Conservation (phyloP, 2,797 vertebrate genomes). For the Rachycentron canadum region DNA sequence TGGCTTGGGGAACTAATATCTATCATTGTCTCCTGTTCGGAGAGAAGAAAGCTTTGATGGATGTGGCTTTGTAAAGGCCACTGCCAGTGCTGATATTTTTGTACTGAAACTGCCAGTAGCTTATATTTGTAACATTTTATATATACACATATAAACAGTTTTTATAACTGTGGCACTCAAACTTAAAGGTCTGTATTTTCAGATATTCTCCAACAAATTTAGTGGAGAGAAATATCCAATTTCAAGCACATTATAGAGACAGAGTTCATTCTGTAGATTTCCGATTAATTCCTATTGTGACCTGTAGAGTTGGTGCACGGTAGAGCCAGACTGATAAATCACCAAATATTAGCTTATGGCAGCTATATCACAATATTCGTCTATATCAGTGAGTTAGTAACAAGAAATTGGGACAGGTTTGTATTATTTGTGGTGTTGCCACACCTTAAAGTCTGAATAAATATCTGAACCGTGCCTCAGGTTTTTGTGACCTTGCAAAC, state of each 20-base stretch:
- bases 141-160: background rate
- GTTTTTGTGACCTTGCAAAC: too few species aligned
- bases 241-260: background rate
- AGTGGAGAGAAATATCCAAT: background rate
- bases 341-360: too few species aligned
- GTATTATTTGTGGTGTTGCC: too few species aligned
- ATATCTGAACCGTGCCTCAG: too few species aligned
- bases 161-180: background rate
- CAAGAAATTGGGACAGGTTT: background rate
- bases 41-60: background rate
- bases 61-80: slow-evolving; percentile 17
- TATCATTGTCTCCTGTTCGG: slow-evolving; percentile 45
- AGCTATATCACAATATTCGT: background rate
- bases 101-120: background rate
- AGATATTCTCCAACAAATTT: background rate
- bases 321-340: background rate
- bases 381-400: background rate
- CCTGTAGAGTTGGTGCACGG: background rate
- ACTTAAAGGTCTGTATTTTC: background rate
- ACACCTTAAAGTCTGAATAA: too few species aligned
- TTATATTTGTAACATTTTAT: background rate
- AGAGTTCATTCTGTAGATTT: background rate
- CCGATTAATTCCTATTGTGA: background rate
- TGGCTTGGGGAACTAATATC: slow-evolving; percentile 12
- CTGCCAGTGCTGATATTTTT: background rate